phyloP scores from a whole-genome alignment of 2,113 vertebrate species.

The Myotis brandtii region DNA sequence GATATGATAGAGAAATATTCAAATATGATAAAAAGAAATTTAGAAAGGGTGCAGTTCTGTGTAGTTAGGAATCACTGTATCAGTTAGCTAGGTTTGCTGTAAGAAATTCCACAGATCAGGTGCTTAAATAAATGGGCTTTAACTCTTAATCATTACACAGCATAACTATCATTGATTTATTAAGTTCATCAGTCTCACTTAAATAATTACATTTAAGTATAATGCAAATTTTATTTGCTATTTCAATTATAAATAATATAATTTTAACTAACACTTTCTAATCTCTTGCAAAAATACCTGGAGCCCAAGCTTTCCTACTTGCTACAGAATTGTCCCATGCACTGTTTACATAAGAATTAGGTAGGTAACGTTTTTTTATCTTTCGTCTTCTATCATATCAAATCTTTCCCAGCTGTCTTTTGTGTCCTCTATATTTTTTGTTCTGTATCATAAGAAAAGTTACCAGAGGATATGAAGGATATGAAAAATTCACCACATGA shows the following conservation, averaged over 20 bases:
- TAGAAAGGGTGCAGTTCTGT: neutral
- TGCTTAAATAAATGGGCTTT: neutral
- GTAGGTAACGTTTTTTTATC: neutral
- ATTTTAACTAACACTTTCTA: neutral
- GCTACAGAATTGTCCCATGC: neutral
- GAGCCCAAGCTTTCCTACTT: neutral
- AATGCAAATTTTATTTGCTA: neutral
- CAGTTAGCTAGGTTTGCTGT: neutral
- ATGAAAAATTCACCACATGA: neutral
- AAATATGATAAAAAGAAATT: neutral
- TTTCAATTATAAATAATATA: neutral
- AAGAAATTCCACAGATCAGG: neutral
- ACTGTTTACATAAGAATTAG: neutral
- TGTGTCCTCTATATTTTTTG: neutral
- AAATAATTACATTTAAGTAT: neutral
- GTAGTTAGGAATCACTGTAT: neutral
- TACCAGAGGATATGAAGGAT: neutral
- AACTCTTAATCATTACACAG: neutral
- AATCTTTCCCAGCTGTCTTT: neutral
- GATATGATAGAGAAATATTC: neutral
- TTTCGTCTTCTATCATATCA: neutral
- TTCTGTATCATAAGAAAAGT: neutral
- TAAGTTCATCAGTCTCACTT: neutral
- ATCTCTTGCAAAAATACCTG: neutral
- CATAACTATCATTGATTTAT: neutral